Conservation (phyloP, 2,113 vertebrate genomes). For the Anolis sagrei region DNA sequence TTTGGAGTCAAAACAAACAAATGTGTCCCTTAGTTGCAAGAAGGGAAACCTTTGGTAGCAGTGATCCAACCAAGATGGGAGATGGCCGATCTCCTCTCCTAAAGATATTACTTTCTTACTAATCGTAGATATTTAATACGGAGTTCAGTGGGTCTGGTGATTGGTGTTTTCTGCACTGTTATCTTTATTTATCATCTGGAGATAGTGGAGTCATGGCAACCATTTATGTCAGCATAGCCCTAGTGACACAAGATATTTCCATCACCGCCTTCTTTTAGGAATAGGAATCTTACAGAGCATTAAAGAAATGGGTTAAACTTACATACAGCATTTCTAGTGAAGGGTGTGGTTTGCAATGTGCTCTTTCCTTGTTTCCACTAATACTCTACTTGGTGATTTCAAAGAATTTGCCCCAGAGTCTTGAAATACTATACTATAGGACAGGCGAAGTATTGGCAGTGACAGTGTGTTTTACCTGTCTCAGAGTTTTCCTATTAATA, state of each 20-base stretch:
- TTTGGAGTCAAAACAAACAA: not conserved
- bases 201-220: slow-evolving; percentile 11
- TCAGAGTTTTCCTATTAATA: slow-evolving; percentile 24
- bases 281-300: not conserved
- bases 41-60: not conserved
- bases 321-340: not conserved
- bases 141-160: not conserved
- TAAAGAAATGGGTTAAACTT: not conserved
- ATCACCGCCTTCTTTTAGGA: slow-evolving; percentile 10
- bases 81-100: not conserved
- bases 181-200: slow-evolving; percentile 9
- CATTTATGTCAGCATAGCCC: slow-evolving; percentile 16
- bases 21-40: not conserved
- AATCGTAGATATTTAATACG: not conserved
- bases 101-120: not conserved
- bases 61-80: not conserved
- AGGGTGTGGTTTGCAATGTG: not conserved
- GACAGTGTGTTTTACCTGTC: not conserved
- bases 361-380: not conserved
- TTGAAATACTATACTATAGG: not conserved
- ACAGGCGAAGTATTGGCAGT: slow-evolving; percentile 7
- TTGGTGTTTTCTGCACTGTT: not conserved
- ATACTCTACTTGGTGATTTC: not conserved
- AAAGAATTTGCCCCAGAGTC: not conserved
- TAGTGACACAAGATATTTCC: slow-evolving; percentile 18